Evolutionary conservation across 1,140 invertebrate genomes (phyloP).

Genomic region (Planococcus citri): DNA sequence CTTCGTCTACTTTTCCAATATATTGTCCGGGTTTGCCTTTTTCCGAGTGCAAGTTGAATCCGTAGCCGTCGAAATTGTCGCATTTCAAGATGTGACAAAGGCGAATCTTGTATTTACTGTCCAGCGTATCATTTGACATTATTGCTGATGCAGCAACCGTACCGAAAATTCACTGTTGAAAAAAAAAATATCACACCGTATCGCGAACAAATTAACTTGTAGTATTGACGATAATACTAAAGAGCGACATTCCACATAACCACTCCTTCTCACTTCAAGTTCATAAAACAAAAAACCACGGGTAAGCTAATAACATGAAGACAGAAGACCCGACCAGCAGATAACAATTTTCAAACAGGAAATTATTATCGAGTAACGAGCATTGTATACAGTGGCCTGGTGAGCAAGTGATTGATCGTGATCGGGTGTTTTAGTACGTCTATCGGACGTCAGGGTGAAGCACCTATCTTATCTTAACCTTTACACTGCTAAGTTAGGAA

Average conservation of each 20-base stretch:
- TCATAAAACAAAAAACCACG: slow-evolving; percentile 1
- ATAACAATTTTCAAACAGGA: not conserved
- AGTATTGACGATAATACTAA: no score
- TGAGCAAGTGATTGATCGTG: no score
- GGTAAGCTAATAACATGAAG: slow-evolving; percentile 2
- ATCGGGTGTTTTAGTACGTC: no score
- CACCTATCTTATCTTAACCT: no score
- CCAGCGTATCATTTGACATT: not conserved
- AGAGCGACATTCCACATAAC: slow-evolving; percentile 17
- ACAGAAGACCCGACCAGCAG: no score
- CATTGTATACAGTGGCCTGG: no score
- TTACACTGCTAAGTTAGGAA: no score
- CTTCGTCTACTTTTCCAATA: slow-evolving; percentile 92
- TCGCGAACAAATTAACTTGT: slow-evolving; percentile 2
- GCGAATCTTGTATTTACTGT: slow-evolving; percentile 33
- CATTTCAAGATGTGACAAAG: slow-evolving; percentile 83
- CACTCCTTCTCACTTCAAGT: slow-evolving; percentile 16
- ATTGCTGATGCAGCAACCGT: no score
- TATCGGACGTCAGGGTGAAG: no score
- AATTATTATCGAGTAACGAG: no score
- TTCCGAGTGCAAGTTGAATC: slow-evolving; percentile 98
- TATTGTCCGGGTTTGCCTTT: slow-evolving; percentile 88
- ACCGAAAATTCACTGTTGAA: not conserved
- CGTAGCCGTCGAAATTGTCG: slow-evolving; percentile 89
- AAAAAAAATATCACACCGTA: slow-evolving; percentile 13